Conservation (phyloP, 1,140 invertebrate species). For the Onthophagus taurus region DNA sequence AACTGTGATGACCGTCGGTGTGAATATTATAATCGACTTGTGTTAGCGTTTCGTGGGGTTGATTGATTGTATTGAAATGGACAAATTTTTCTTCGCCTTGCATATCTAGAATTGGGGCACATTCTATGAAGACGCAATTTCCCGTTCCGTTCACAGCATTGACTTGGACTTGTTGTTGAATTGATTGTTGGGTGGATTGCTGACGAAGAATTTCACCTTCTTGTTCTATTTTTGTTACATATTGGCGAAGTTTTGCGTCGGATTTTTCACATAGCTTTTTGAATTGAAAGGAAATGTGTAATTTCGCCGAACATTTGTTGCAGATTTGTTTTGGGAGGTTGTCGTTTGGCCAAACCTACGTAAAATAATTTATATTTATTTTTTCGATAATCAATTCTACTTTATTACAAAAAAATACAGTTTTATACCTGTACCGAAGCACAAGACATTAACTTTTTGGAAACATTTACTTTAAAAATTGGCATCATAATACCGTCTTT, state of each 20-base stretch:
- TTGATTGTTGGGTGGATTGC: conserved; percentile 18
- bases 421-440: conserved; percentile 36
- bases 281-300: conserved; percentile 39
- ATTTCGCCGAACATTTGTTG: conserved; percentile 37
- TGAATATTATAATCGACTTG: conserved; percentile 28
- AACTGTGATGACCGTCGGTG: conserved; percentile 22
- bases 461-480: conserved; percentile 38
- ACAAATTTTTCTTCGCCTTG: conserved; percentile 17
- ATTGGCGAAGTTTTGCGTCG: conserved; percentile 35
- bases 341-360: conserved; percentile 41
- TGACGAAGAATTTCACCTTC: conserved; percentile 13
- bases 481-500: conserved; percentile 35
- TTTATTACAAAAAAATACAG: conserved; percentile 1
- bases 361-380: conserved; percentile 8
- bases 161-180: conserved; percentile 15
- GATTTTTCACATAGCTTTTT: conserved; percentile 39
- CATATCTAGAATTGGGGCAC: conserved; percentile 20
- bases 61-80: conserved; percentile 5
- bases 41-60: conserved; percentile 14
- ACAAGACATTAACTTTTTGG: conserved; percentile 39
- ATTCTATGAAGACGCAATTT: conserved; percentile 26
- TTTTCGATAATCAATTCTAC: conserved; percentile 1
- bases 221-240: conserved; percentile 18
- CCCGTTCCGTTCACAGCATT: conserved; percentile 10
- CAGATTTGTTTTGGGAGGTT: conserved; percentile 38